phyloP scores from a whole-genome alignment of 2,888 invertebrate genomes.

The Cheilosia urbana region DNA sequence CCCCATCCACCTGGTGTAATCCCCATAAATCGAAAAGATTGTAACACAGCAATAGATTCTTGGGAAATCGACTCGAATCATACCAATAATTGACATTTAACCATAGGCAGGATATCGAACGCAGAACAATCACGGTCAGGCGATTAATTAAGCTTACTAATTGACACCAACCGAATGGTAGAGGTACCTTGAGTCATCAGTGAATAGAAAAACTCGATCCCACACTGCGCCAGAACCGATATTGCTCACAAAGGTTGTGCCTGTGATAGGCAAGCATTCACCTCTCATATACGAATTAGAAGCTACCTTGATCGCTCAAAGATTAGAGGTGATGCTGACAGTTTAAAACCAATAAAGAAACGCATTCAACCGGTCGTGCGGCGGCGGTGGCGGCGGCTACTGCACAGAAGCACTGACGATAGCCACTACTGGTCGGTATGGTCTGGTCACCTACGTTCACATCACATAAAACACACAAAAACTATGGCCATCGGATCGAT shows the following conservation, averaged over 20 bases:
- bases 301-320: constrained; percentile 72
- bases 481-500: constrained; percentile 61
- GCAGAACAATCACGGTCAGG: constrained; percentile 56
- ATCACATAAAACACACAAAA: constrained; percentile 63
- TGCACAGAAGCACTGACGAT: constrained; percentile 62
- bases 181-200: constrained; percentile 61
- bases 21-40: no score
- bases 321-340: constrained; percentile 74
- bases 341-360: constrained; percentile 74
- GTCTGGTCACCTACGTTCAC: constrained; percentile 64
- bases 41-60: background rate
- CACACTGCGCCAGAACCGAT: constrained; percentile 33
- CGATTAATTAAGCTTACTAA: constrained; percentile 66
- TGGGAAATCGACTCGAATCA: background rate
- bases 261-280: constrained; percentile 28
- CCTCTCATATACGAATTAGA: constrained; percentile 69
- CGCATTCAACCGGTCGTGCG: constrained; percentile 56
- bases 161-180: constrained; percentile 44
- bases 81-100: background rate
- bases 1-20: background rate
- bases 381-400: constrained; percentile 24
- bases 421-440: constrained; percentile 34
- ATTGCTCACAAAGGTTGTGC: constrained; percentile 27
- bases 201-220: constrained; percentile 6
- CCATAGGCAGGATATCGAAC: background rate